phyloP scores from a whole-genome alignment of 2,797 vertebrate genomes.

The Pagetopsis macropterus region DNA sequence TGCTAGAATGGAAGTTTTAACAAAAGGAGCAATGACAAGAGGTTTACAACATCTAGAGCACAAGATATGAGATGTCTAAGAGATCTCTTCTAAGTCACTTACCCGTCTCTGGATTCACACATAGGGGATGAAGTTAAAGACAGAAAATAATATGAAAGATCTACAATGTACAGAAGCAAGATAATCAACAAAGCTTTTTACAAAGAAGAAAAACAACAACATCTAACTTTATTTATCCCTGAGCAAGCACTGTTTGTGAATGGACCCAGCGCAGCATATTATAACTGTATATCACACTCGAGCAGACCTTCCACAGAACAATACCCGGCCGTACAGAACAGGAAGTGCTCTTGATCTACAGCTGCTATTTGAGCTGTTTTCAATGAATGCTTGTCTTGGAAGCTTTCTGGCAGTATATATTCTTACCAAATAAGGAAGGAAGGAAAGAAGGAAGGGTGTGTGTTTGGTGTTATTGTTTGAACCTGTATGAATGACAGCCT shows the following conservation, averaged over 20 bases:
- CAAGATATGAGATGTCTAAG: slow-evolving; percentile 12
- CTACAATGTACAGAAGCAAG: slow-evolving; percentile 37
- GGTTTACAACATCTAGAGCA: slow-evolving; percentile 20
- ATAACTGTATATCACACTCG: slow-evolving; percentile 53
- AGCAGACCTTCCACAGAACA: slow-evolving; percentile 66
- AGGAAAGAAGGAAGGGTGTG: slow-evolving; percentile 38
- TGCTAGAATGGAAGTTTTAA: slow-evolving; percentile 7
- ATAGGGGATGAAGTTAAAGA: slow-evolving; percentile 55
- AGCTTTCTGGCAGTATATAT: slow-evolving; percentile 35
- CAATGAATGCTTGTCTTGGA: slow-evolving; percentile 55
- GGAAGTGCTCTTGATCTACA: slow-evolving; percentile 59
- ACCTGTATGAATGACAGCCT: slow-evolving; percentile 19
- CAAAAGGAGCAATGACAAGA: background rate
- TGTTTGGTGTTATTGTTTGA: slow-evolving; percentile 13
- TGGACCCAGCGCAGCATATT: slow-evolving; percentile 54
- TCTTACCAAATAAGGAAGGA: slow-evolving; percentile 49
- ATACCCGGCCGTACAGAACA: slow-evolving; percentile 57
- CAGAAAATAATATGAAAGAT: slow-evolving; percentile 55
- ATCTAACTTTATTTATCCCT: slow-evolving; percentile 50
- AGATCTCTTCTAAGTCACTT: slow-evolving; percentile 44
- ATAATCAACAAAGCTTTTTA: slow-evolving; percentile 35
- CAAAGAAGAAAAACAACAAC: slow-evolving; percentile 48
- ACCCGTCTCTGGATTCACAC: slow-evolving; percentile 71
- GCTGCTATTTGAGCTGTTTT: slow-evolving; percentile 60
- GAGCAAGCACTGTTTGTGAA: slow-evolving; percentile 51